phyloP scores from a whole-genome alignment of 2,113 vertebrate species.

The Scophthalmus maximus region DNA sequence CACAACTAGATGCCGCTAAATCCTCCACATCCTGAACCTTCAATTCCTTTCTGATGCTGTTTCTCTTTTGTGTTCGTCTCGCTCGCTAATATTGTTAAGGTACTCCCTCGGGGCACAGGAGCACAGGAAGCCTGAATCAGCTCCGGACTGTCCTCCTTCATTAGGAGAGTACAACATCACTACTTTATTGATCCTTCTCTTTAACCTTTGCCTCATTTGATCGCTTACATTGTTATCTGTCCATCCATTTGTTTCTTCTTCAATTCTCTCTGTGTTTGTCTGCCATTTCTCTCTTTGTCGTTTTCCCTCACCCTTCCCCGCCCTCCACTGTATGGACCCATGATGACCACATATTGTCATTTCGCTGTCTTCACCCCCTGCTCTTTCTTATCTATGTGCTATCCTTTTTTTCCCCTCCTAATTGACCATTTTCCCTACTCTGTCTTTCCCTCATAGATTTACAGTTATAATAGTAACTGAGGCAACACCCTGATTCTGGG shows the following conservation, averaged over 20 bases:
- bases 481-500: background rate
- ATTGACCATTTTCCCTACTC: background rate
- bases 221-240: constrained; percentile 42
- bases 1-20: background rate
- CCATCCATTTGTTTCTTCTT: constrained; percentile 4
- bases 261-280: background rate
- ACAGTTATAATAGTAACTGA: constrained; percentile 7
- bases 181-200: constrained; percentile 58
- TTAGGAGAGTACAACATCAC: constrained; percentile 61
- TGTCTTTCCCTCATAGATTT: background rate
- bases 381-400: background rate
- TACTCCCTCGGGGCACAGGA: constrained; percentile 34
- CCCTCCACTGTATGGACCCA: constrained; percentile 2
- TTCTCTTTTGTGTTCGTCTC: constrained; percentile 7
- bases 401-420: background rate
- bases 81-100: constrained; percentile 55
- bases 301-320: background rate
- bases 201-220: constrained; percentile 61
- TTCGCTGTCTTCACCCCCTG: background rate
- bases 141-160: constrained; percentile 64
- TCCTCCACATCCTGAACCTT: background rate
- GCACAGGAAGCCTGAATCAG: constrained; percentile 58
- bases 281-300: background rate
- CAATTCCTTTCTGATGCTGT: background rate
- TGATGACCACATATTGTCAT: background rate